Evolutionary conservation across 2,113 vertebrate genomes (phyloP), one percentile per base, ranked within the genome.

Genomic region (Hucho hucho): DNA sequence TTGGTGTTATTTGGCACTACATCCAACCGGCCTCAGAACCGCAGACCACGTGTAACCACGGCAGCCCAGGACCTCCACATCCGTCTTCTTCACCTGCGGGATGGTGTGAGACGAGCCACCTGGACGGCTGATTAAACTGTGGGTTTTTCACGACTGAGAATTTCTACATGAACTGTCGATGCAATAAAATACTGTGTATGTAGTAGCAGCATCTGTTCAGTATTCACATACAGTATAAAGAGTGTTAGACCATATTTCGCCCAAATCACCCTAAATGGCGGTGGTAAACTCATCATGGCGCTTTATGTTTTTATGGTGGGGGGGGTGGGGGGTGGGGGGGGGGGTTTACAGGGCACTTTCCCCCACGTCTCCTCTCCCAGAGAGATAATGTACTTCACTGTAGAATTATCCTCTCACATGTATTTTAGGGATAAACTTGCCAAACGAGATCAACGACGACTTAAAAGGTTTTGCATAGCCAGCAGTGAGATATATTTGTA

Each of bases 161-260:
- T 16, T 53, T 53, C 16, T 16, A 53, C 49, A 53, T 53, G 12
- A 53, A 12, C 1, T 16, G 49, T 12, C 14, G 49, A 22, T 0
- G 18, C n/a, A 24, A 22, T 61, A 61, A 61, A 61, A 28, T 4
- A 69, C 9, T 47, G 18, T 68, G 4, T 22, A 43, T 20, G 16
- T 1, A 28, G 3, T 16, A 6, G 18, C 63, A 26, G 13, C 22
- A 4, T 13, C 4, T 64, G 22, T 28, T 65, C 9, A 65, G 0
- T 6, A 5, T 28, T 12, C 1, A n/a, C n/a, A n/a, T 4, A 37
- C 6, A 46, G n/a, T 69, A 22, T 47, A 6, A 6, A 26, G 0
- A 69, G 18, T 32, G 67, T 69, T 69, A 69, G 37, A 43, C 11
- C 37, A 69, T 47, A 46, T 22, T 69, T 69, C 43, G 47, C 37